Evolutionary conservation across 2,888 invertebrate genomes (phyloP).

Genomic region (Torymus tubicola): DNA sequence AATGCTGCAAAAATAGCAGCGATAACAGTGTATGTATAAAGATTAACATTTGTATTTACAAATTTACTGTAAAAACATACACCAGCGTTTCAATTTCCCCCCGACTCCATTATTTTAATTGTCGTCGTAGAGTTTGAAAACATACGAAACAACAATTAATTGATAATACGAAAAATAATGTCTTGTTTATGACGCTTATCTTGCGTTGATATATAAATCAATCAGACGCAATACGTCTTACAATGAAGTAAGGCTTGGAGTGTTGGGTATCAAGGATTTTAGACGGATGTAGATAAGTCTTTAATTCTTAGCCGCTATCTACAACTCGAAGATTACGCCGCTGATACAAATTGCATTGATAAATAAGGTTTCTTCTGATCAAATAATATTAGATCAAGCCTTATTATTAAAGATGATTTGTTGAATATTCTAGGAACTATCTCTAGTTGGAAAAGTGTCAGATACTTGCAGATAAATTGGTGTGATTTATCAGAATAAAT

Average conservation of each 20-base stretch:
- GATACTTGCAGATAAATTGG: too few species aligned
- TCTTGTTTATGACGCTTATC: constrained; percentile 42
- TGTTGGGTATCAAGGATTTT: neutral
- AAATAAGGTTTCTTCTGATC: neutral
- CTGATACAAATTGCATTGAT: neutral
- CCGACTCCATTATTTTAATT: constrained; percentile 12
- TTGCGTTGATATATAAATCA: constrained; percentile 2
- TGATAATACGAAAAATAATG: constrained; percentile 26
- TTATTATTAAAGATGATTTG: constrained; percentile 9
- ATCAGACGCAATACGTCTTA: neutral
- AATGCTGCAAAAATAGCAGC: too few species aligned
- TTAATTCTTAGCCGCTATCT: constrained; percentile 11
- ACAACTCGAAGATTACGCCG: neutral
- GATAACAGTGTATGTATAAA: too few species aligned
- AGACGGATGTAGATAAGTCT: constrained; percentile 15
- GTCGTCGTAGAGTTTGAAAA: neutral
- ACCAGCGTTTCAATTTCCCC: neutral
- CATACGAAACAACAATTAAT: constrained; percentile 16
- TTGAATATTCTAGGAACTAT: too few species aligned
- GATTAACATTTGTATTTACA: neutral
- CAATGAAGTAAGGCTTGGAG: constrained; percentile 4
- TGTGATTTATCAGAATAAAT: too few species aligned
- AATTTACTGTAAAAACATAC: constrained; percentile 7
- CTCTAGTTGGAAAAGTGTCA: too few species aligned
- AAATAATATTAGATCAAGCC: neutral